Base-by-base conservation (phyloP, 2,797 vertebrate genomes). In the Hypotaenidia okinawae region DNA sequence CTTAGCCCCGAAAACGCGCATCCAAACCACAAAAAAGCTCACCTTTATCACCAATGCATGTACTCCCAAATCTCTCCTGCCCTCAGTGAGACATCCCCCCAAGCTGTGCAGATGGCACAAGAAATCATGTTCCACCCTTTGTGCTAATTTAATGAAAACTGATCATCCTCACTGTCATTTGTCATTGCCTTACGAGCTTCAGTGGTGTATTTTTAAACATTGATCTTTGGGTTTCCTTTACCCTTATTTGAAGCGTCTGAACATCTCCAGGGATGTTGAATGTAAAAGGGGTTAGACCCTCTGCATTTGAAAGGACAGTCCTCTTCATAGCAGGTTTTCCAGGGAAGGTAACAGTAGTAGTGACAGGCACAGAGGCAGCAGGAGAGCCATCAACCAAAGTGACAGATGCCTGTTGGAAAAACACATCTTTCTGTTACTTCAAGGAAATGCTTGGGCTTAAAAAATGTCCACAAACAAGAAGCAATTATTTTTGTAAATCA, bases 381-480 rank as follows among this genome's bases (percentile, higher is more conserved):
- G 96, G 95, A 45, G 94, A 84, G 13, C 98, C 98, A 73, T 98
- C 97, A 93, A 93, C 76, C 13, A 74, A 96, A 61, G 93, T 90
- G 55, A 95, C 92, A 78, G 93, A 96, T n/a, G 86, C 97, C 98
- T 98, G 45, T 83, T 39, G 6, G 16, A 23, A 73, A 84, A 66
- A 27, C 24, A 37, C 2, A 1, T 10, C 21, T 33, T 61, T 59
- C 15, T 51, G 16, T 86, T 87, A 78, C 37, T 73, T 78, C 13
- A 39, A 80, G 35, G 6, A 93, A 70, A 68, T 25, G 7, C 5
- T 1, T 61, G 4, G 10, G 3, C 72, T 91, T 78, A 35, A 83
- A 93, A 72, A 78, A 58, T 13, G 5, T 5, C 15, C 24, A 24
- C 6, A 49, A 89, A 51, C 4, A 47, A 66, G 11, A n/a, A 70